A percentile compares a stretch with the other conserved stretches of the same genome.
Conservation (phyloP, 92 coral and sea anemone species). For the Actinernus sp. region DNA sequence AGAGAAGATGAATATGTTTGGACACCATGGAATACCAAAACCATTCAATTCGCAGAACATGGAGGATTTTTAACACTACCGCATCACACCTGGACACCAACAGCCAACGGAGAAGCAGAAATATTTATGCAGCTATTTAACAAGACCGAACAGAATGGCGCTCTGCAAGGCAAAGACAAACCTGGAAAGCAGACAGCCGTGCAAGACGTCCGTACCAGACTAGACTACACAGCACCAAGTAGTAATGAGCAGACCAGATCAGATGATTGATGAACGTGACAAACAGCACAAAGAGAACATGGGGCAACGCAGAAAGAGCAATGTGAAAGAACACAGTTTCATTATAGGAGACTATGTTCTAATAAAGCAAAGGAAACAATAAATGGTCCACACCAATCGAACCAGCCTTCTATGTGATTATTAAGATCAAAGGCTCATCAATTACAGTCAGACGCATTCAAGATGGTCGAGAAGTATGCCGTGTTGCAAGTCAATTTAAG, state of each 20-base stretch:
- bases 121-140: slow-evolving; percentile 35
- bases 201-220: slow-evolving; percentile 17
- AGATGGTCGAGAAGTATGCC: too few relatives aligned
- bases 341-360: slow-evolving; percentile 22
- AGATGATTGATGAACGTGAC: slow-evolving; percentile 11
- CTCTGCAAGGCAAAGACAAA: slow-evolving; percentile 26
- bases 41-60: slow-evolving; percentile 23
- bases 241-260: neutral
- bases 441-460: too few relatives aligned
- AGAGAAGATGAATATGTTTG: slow-evolving; percentile 19
- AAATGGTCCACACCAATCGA: slow-evolving; percentile 37
- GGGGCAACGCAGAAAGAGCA: too few relatives aligned
- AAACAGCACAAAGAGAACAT: slow-evolving; percentile 27
- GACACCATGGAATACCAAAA: slow-evolving; percentile 25
- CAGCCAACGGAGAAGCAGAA: slow-evolving; percentile 51
- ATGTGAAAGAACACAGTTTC: too few relatives aligned
- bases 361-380: slow-evolving; percentile 20
- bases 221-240: slow-evolving; percentile 41
- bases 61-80: slow-evolving; percentile 52
- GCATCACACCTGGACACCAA: slow-evolving; percentile 39
- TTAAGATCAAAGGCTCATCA: too few relatives aligned
- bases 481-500: too few relatives aligned
- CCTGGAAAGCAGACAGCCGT: too few relatives aligned
- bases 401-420: slow-evolving; percentile 43
- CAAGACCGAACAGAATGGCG: slow-evolving; percentile 46